phyloP scores from a whole-genome alignment of 2,113 vertebrate species.

The Fregetta grallaria region DNA sequence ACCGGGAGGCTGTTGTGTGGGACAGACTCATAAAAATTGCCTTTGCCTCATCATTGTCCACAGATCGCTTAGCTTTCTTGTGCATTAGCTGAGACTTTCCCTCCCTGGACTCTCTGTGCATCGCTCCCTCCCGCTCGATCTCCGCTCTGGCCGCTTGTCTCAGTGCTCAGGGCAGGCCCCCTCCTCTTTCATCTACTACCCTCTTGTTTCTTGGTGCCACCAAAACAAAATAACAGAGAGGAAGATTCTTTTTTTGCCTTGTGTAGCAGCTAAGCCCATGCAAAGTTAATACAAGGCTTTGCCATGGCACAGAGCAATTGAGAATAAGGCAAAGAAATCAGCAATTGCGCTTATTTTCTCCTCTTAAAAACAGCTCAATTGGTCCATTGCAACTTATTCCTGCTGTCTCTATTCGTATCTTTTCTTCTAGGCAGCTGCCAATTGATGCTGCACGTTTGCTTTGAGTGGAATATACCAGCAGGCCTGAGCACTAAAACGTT shows the following conservation, averaged over 20 bases:
- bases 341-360: background rate
- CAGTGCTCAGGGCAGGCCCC: background rate
- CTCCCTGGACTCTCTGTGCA: background rate
- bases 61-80: background rate
- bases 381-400: constrained; percentile 1
- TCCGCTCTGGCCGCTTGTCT: background rate
- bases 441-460: background rate
- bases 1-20: rapidly evolving
- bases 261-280: background rate
- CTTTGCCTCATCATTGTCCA: background rate
- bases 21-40: background rate
- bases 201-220: background rate
- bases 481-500: background rate
- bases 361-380: background rate
- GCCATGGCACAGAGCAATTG: background rate
- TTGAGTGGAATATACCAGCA: background rate
- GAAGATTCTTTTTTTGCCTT: background rate
- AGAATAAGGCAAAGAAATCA: background rate
- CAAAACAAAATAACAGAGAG: background rate
- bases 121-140: rapidly evolving
- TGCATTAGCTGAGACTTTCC: background rate
- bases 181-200: background rate
- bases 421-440: background rate
- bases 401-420: background rate
- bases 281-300: background rate